phyloP scores from a whole-genome alignment of 2,113 vertebrate species.

The Globicephala melas region DNA sequence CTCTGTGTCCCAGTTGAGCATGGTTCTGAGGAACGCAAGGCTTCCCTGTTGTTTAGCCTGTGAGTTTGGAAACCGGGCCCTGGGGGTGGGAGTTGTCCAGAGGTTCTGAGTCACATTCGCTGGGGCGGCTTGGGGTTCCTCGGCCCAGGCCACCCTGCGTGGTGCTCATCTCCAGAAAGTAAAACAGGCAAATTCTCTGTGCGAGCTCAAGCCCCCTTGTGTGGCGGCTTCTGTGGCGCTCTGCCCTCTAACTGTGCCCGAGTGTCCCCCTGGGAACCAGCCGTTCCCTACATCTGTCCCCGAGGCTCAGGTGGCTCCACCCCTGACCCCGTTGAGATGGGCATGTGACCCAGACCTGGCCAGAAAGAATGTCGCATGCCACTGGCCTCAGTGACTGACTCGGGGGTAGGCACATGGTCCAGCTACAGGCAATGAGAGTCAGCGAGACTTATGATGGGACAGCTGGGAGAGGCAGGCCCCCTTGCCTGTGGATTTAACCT shows the following conservation, averaged over 20 bases:
- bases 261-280: too few relatives aligned
- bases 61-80: fast-evolving
- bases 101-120: neutral
- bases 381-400: neutral
- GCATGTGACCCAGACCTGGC: neutral
- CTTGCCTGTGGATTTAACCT: neutral
- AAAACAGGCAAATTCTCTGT: neutral
- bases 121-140: fast-evolving
- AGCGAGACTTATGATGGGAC: neutral
- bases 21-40: neutral
- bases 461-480: neutral
- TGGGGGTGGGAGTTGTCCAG: neutral
- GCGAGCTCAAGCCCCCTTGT: neutral
- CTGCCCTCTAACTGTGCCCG: neutral
- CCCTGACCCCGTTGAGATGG: neutral
- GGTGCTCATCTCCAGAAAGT: neutral
- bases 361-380: neutral
- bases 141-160: neutral
- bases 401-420: neutral
- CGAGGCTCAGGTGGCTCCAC: neutral
- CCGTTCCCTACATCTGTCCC: neutral
- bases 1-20: neutral
- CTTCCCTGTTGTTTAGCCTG: neutral
- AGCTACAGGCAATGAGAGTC: neutral
- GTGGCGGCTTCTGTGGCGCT: neutral